Base-by-base conservation (phyloP, 2,113 vertebrate genomes). In the Proterorhinus semilunaris region DNA sequence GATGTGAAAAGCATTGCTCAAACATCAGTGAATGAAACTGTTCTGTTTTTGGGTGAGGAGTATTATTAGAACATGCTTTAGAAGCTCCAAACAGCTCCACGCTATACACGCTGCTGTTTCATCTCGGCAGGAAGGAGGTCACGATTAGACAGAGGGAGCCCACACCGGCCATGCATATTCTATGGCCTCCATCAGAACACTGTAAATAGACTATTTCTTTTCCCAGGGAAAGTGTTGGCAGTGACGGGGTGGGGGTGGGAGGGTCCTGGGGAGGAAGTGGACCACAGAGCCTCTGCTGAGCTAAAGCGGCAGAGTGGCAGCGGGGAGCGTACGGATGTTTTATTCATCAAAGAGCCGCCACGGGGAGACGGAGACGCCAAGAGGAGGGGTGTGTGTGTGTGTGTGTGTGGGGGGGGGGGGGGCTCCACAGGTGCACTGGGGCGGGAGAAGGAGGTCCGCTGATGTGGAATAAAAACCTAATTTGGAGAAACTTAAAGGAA, bases 281-380 rank as follows among this genome's bases (percentile, higher is more conserved):
- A 55, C 53, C 53, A 27, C 13, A 54, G 53, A 21, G 53, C 53
- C 9, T 54, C 16, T 21, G 53, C n/a, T 16, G 16, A 17, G 53
- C 10, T 54, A 21, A 54, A 54, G 53, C 16, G 66, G 73, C 70
- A 73, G 69, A 82, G 76, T 74, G 74, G 74, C 75, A 64, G 80
- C 65, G 48, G 77, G 81, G 75, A 72, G 82, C 15, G 7, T 7
- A 9, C 9, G 16, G 83, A 89, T 90, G 84, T 88, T 89, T 91
- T 88, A 91, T 90, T 91, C 86, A 91, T 21, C 52, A 42, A 7
- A 5, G 68, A 80, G 66, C 47, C 54, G 68, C 65, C 54, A 66
- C 68, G 36, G 45, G 13, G 73, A 79, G 68, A 54, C 49, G 50
- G 10, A 62, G 47, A 15, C 47, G 58, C 1, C 49, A 4, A 1